Base-by-base conservation (phyloP, 2,888 invertebrate genomes). In the Plutella xylostella region DNA sequence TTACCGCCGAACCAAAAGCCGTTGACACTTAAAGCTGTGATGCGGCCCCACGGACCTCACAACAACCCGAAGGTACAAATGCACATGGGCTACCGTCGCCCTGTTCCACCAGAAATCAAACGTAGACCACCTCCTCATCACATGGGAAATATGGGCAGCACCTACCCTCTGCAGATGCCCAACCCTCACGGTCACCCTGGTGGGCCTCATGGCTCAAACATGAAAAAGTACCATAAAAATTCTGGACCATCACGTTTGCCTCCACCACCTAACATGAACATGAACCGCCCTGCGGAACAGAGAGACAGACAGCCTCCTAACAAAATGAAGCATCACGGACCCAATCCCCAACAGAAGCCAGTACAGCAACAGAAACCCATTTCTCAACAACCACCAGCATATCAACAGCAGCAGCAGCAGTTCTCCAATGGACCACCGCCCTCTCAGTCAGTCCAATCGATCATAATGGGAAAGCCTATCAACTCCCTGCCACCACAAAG, bases 21-120 rank as follows among this genome's bases (percentile, higher is more conserved):
- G 1, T 61, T 82, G 45, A 85, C 85, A 1, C 55, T 85, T 17
- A 85, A 85, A 51, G 63, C 78, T 4, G 85, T 84, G 1, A 55
- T 85, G 52, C 62, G 82, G 3, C 84, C 85, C 0, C 66, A 55
- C 19, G 59, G 63, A 6, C 68, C 69, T 1, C 63, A 57, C 37
- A 38, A 42, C 5, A 68, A 66, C 33, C 72, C 66, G 0, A 60
- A 55, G 46, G 66, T 61, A 6, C 66, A 68, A 30, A 63, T 65
- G 54, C 60, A 79, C 47, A 78, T 78, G 20, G 71, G 70, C 0
- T 83, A 72, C 50, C 67, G 82, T 35, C 66, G 82, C 9, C 83
- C 84, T 1, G 55, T 57, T 3, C 82, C 82, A 0, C 82, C 80
- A n/a, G 83, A 83, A 58, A 80, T 85, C 19, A 79, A 78, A 50